Percentiles rank a stretch among this genome's conserved stretches.
These are phyloP conservation scores for Pipra filicauda DNA, from an alignment of 2,113 vertebrate genomes.

Conservation along the genomic window DNA sequence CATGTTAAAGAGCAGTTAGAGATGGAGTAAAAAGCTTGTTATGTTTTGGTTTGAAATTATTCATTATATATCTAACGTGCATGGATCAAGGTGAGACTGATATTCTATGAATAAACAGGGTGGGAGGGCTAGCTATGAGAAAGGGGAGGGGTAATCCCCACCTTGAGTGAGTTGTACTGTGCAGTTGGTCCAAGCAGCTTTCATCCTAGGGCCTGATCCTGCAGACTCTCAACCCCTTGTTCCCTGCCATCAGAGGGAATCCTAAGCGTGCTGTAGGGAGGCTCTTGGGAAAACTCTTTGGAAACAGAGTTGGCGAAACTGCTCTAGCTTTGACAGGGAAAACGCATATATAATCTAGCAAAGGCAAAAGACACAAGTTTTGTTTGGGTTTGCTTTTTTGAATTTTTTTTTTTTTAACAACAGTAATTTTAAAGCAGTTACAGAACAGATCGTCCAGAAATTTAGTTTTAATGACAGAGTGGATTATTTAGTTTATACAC, in stretches of 20 bases:
- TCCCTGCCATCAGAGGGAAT: neutral
- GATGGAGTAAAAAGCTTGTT: neutral
- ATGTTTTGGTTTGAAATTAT: neutral
- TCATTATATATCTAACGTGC: neutral
- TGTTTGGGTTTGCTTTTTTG: neutral
- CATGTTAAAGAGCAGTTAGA: neutral
- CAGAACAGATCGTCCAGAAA: neutral
- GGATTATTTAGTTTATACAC: fast-evolving
- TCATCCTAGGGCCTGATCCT: neutral
- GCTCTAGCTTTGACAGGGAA: neutral
- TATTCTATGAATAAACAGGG: neutral
- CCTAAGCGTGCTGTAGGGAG: fast-evolving
- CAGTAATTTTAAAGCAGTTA: neutral
- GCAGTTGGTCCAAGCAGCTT: neutral
- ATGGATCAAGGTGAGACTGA: neutral
- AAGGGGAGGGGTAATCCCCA: fast-evolving
- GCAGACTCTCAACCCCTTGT: fast-evolving
- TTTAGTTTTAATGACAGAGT: neutral
- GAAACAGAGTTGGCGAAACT: neutral
- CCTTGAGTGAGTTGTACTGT: fast-evolving
- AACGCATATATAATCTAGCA: fast-evolving
- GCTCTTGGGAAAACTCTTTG: neutral
- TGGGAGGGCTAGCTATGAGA: neutral
- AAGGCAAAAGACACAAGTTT: neutral
- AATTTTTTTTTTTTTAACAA: neutral